Evolutionary conservation across 2,113 vertebrate species (phyloP).

Genomic region (Pangasianodon gigas): DNA sequence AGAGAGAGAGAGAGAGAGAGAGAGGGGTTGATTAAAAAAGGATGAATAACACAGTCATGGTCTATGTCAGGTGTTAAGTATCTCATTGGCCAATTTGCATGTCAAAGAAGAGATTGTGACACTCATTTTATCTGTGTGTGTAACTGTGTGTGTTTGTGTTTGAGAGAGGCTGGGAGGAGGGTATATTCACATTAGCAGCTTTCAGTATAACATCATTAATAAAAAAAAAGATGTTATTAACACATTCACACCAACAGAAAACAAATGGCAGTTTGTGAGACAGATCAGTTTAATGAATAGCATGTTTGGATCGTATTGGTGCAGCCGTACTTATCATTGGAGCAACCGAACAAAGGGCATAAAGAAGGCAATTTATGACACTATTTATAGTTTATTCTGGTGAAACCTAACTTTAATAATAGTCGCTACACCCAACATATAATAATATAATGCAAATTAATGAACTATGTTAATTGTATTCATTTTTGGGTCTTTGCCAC

Average conservation of each 20-base stretch:
- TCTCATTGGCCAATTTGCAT: conserved; percentile 79
- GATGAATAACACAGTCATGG: conserved; percentile 74
- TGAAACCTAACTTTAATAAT: neutral
- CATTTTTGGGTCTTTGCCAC: conserved; percentile 16
- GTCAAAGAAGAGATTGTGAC: conserved; percentile 67
- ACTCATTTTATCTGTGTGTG: conserved; percentile 38
- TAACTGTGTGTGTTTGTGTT: conserved; percentile 23
- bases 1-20: conserved; percentile 26
- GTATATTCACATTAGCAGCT: conserved; percentile 67
- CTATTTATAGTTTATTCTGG: neutral
- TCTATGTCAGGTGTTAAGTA: conserved; percentile 81
- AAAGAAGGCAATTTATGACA: neutral
- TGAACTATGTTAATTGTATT: conserved; percentile 23
- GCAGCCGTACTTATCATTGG: neutral
- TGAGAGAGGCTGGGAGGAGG: conserved; percentile 63
- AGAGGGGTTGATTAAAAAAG: conserved; percentile 70
- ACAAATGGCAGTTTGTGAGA: conserved; percentile 56
- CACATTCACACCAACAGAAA: conserved; percentile 68
- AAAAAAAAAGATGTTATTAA: conserved; percentile 72
- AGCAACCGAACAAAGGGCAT: conserved; percentile 2
- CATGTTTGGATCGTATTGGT: neutral
- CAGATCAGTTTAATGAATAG: conserved; percentile 28
- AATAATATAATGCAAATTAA: conserved; percentile 26
- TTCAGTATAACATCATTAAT: conserved; percentile 66
- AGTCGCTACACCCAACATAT: neutral